Base-by-base conservation (phyloP, 2,113 vertebrate species). In the Damaliscus lunatus region DNA sequence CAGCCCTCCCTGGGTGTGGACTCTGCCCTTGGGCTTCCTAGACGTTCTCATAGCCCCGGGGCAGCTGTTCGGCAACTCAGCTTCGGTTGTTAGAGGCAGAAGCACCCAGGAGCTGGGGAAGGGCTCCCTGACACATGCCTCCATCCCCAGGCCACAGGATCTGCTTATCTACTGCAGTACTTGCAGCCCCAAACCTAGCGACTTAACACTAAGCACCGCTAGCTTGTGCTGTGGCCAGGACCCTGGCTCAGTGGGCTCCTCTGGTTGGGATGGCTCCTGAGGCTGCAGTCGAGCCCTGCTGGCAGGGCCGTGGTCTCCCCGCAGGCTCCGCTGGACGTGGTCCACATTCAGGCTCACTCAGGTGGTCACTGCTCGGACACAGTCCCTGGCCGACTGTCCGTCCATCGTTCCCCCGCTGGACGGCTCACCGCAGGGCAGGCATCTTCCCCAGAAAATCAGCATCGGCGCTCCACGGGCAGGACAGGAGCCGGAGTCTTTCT, bases 381-480 rank as follows among this genome's bases (percentile, higher is more conserved):
- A 0, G 3, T 5, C 40, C 21, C 2, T 43, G 31, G 5, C 2
- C 12, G 23, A 12, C 40, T 57, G 53, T 52, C 27, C 29, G 1
- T 29, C 53, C 23, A 1, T 29, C 2, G 9, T 33, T 81, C 10
- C 59, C 71, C 25, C 7, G 2, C 5, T 1, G 52, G 53, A 19
- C 4, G 7, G 15, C 33, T 78, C 29, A 48, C 14, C 5, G 2
- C 57, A 52, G 31, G 12, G 36, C 6, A 8, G 57, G 25, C 6
- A 4, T 29, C 40, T 43, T 15, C 10, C 14, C 25, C 17, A 40
- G 43, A 3, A 59, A 59, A 50, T 14, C 2, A 7, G 55, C 14
- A 13, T 50, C 0, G 1, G 50, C 0, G 16, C 36, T 8, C 1
- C 9, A 3, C 0, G 5, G 77, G 23, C 9, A 0, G 7, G 25